Base-by-base conservation (phyloP, 2,113 vertebrate genomes). In the Pedionomus torquatus region DNA sequence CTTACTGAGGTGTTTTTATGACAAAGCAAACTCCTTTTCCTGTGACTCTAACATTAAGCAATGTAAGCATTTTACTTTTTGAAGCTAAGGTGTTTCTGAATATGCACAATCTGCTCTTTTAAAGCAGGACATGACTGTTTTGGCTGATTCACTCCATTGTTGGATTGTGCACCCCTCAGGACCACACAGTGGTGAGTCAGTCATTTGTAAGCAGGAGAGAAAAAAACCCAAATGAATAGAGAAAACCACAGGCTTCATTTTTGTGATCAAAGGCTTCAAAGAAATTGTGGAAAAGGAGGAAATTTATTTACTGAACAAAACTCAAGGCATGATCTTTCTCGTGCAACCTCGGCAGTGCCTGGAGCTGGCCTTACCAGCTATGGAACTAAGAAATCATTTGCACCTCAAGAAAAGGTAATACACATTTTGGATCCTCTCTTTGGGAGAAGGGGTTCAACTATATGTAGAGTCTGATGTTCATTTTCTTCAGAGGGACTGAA, bases 171-270 rank as follows among this genome's bases (percentile, higher is more conserved):
- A 91, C 55, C 65, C 57, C 87, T 97, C 66, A 83, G 89, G 72
- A 96, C 95, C 93, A 91, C 89, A 92, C 89, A 96, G 84, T 71
- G 74, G 75, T 93, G 92, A 97, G 76, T 96, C 94, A 96, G 84
- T 76, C 61, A 77, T 91, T 96, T 92, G 92, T 87, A 92, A 93
- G 91, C 64, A 91, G 83, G 51, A 94, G 75, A 60, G 69, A 31
- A 65, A 89, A 89, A 93, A 74, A 49, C 3, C 41, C 48, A 77
- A 71, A 88, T 63, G 28, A 95, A 96, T 74, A 79, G 80, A 79
- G 51, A 82, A 69, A 96, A 86, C 48, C 69, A 90, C 58, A 86
- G 48, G 68, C 83, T 94, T 71, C 68, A 69, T 89, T 91, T 94
- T 86, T 69, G 74, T 71, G 71, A 83, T 93, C 70, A 96, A 97